Percentiles rank a stretch among this genome's conserved stretches.
Evolutionary conservation across 2,888 invertebrate species (phyloP).

Genomic region (Parapristionchus giblindavisi): DNA sequence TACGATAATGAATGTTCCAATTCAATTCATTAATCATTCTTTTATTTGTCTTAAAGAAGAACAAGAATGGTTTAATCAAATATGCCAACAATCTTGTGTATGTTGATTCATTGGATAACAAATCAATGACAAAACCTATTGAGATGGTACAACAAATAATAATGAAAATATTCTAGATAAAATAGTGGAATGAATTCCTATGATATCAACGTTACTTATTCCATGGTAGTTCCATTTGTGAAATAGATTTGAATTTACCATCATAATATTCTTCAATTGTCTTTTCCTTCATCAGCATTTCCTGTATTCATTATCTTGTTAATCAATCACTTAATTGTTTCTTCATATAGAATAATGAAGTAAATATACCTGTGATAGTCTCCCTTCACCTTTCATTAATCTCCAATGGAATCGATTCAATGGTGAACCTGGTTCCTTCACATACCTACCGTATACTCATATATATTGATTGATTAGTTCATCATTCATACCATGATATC

Average conservation of each 20-base stretch:
- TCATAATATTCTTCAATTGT: constrained; percentile 31
- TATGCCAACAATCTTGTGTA: constrained; percentile 7
- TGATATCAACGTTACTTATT: too few relatives aligned
- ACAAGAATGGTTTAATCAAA: constrained; percentile 17
- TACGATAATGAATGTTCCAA: constrained; percentile 6
- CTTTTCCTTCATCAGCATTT: constrained; percentile 25
- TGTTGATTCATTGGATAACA: background rate
- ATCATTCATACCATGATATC: constrained; percentile 12
- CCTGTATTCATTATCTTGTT: background rate
- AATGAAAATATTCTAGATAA: background rate
- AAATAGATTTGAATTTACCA: constrained; percentile 5
- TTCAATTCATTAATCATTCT: constrained; percentile 27
- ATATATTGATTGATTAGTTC: background rate
- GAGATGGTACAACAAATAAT: background rate
- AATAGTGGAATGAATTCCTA: too few relatives aligned
- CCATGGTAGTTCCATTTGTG: too few relatives aligned
- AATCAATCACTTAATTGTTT: background rate
- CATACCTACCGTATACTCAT: constrained; percentile 15
- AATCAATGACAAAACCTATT: background rate
- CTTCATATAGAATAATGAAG: too few relatives aligned
- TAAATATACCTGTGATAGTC: constrained; percentile 23
- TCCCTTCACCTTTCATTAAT: constrained; percentile 31
- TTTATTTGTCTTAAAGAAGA: constrained; percentile 14
- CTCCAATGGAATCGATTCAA: constrained; percentile 36
- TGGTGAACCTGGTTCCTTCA: constrained; percentile 22